A percentile compares a stretch with the other conserved stretches of the same genome.
Evolutionary conservation across 2,113 vertebrate species (phyloP).

Genomic region (Hoplias malabaricus): DNA sequence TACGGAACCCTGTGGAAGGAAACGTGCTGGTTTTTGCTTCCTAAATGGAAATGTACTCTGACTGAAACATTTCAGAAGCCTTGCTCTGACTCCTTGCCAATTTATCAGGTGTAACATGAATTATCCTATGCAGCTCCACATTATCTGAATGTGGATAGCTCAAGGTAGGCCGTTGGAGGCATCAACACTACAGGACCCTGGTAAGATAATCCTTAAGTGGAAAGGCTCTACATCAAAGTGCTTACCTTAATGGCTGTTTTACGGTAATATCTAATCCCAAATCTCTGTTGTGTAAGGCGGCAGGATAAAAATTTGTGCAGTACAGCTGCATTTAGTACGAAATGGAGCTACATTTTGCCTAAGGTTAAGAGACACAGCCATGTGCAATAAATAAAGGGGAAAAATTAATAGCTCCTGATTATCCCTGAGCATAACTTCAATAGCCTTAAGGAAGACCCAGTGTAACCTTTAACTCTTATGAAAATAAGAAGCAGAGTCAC

Average conservation of each 20-base stretch:
- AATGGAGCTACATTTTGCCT: slow-evolving; percentile 46
- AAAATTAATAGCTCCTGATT: slow-evolving; percentile 65
- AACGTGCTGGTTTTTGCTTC: neutral
- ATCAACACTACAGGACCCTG: slow-evolving; percentile 15
- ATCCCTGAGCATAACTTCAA: slow-evolving; percentile 48
- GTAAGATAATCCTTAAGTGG: slow-evolving; percentile 57
- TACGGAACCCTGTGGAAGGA: neutral
- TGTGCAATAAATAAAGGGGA: slow-evolving; percentile 57
- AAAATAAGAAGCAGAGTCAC: slow-evolving; percentile 54
- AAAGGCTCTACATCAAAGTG: slow-evolving; percentile 53
- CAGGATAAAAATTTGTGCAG: slow-evolving; percentile 56
- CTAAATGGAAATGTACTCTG: slow-evolving; percentile 47
- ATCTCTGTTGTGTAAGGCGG: slow-evolving; percentile 34
- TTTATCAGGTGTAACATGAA: slow-evolving; percentile 53
- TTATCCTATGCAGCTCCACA: slow-evolving; percentile 48
- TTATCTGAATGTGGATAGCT: slow-evolving; percentile 56
- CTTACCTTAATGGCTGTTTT: slow-evolving; percentile 54
- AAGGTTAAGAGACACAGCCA: slow-evolving; percentile 52
- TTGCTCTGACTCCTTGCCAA: slow-evolving; percentile 59
- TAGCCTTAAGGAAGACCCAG: slow-evolving; percentile 35
- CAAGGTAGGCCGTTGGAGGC: slow-evolving; percentile 41
- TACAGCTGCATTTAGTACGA: slow-evolving; percentile 50
- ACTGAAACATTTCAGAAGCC: slow-evolving; percentile 27
- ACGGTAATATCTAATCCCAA: slow-evolving; percentile 63
- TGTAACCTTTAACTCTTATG: slow-evolving; percentile 55